Evolutionary conservation across 1,140 invertebrate genomes (phyloP).

Genomic region (Penaeus chinensis): DNA sequence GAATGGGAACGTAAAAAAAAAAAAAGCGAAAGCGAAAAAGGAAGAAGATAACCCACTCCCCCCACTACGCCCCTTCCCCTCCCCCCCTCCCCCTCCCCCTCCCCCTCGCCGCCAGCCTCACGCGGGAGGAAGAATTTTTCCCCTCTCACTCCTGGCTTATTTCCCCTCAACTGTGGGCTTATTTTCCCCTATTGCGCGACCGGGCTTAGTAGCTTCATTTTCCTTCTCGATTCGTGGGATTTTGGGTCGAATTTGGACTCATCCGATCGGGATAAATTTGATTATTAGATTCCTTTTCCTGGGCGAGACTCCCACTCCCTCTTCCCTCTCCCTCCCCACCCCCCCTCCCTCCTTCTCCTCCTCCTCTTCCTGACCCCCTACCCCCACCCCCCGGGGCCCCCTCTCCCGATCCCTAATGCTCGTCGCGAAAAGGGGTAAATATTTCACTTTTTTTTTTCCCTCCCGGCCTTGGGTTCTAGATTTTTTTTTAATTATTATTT

Average conservation of each 20-base stretch:
- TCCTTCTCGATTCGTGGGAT: conserved; percentile 32
- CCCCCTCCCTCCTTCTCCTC: too few species aligned
- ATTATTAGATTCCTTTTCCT: conserved; percentile 6
- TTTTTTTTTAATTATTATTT: too few species aligned
- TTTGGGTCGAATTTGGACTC: conserved; percentile 32
- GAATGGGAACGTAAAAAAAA: too few species aligned
- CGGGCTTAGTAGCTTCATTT: conserved; percentile 51
- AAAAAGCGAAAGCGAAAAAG: too few species aligned
- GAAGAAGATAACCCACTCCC: too few species aligned
- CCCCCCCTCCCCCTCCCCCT: conserved; percentile 1
- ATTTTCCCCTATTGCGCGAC: conserved; percentile 13
- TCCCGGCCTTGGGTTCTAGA: not conserved
- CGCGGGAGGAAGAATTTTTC: not conserved
- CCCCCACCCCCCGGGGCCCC: not conserved
- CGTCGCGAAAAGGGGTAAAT: not conserved
- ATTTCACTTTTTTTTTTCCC: not conserved
- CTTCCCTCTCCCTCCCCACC: too few species aligned
- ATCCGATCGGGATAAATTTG: conserved; percentile 44
- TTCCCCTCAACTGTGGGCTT: not conserved
- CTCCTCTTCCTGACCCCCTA: not conserved
- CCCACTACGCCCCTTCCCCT: not conserved
- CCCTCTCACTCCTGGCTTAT: conserved; percentile 17
- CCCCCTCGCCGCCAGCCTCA: not conserved
- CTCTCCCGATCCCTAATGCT: too few species aligned
- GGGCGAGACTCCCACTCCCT: not conserved